Evolutionary conservation across 2,888 invertebrate species (phyloP).

Genomic region (Drosophila atripex): DNA sequence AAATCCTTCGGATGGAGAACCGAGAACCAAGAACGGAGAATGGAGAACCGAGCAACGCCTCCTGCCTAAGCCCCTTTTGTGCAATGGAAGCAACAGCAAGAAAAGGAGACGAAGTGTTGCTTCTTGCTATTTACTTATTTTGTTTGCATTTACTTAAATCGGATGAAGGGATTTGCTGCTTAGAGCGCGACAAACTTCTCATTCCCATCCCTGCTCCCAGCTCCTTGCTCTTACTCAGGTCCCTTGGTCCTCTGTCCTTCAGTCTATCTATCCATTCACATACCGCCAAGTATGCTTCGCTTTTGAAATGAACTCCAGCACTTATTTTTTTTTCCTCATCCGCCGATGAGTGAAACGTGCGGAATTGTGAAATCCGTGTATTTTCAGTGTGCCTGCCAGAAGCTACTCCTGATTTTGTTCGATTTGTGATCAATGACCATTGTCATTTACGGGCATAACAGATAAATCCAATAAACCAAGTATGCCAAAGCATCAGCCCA

Average conservation of each 20-base stretch:
- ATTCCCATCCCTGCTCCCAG: background rate
- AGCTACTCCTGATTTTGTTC: slow-evolving; percentile 26
- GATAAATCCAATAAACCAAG: slow-evolving; percentile 56
- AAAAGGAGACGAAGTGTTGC: slow-evolving; percentile 61
- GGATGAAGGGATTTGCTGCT: slow-evolving; percentile 79
- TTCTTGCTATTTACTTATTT: slow-evolving; percentile 79
- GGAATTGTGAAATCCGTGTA: slow-evolving; percentile 46
- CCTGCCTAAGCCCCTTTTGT: slow-evolving; percentile 18
- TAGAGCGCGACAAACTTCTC: slow-evolving; percentile 70
- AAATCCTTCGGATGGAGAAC: background rate
- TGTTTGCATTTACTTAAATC: slow-evolving; percentile 79
- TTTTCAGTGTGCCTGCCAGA: slow-evolving; percentile 30
- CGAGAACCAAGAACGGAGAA: background rate
- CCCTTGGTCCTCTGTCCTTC: background rate
- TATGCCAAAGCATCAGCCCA: slow-evolving; percentile 9
- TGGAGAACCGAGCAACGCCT: background rate
- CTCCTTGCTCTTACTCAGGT: background rate
- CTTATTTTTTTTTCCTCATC: background rate
- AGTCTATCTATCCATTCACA: slow-evolving; percentile 18
- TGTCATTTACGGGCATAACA: slow-evolving; percentile 49
- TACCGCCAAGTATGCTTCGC: slow-evolving; percentile 22
- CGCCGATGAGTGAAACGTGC: slow-evolving; percentile 45
- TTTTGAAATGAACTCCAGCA: slow-evolving; percentile 59
- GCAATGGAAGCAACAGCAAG: slow-evolving; percentile 36
- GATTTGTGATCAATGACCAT: slow-evolving; percentile 60